phyloP scores from a whole-genome alignment of 2,888 invertebrate species.

The Microplitis manilae region DNA sequence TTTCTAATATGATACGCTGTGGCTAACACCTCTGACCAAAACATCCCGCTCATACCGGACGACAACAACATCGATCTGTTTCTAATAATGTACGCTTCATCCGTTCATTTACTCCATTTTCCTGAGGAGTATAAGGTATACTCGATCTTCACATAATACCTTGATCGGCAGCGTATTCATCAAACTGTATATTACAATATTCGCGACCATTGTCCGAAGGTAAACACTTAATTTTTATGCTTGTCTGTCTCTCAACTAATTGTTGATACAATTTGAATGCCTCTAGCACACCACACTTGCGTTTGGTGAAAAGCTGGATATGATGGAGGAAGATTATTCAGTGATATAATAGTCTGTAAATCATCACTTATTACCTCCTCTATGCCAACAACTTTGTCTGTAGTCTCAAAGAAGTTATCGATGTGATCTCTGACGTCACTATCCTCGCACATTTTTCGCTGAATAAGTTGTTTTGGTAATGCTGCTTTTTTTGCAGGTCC shows the following conservation, averaged over 20 bases:
- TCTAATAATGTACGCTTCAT: constrained; percentile 56
- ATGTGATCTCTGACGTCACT: constrained; percentile 43
- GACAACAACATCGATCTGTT: constrained; percentile 52
- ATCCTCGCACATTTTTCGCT: constrained; percentile 35
- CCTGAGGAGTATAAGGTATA: constrained; percentile 53
- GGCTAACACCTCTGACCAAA: constrained; percentile 59
- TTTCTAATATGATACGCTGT: constrained; percentile 55
- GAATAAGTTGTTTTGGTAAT: constrained; percentile 40
- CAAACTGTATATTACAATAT: constrained; percentile 30
- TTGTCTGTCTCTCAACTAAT: constrained; percentile 40
- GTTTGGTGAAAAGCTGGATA: constrained; percentile 33
- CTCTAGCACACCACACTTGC: constrained; percentile 42
- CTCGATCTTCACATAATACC: constrained; percentile 52
- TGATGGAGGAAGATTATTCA: constrained; percentile 36
- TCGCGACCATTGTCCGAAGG: constrained; percentile 45
- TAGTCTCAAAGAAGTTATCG: constrained; percentile 37
- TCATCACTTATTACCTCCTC: constrained; percentile 33
- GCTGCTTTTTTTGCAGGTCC: constrained; percentile 48
- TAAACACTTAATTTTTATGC: constrained; percentile 39
- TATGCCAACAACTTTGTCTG: constrained; percentile 41
- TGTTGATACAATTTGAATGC: constrained; percentile 42
- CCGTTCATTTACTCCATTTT: constrained; percentile 58
- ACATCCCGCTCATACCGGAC: constrained; percentile 41
- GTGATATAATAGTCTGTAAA: constrained; percentile 33
- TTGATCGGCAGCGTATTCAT: not conserved